Base-by-base conservation (phyloP, 2,797 vertebrate species). In the Chiloscyllium punctatum region DNA sequence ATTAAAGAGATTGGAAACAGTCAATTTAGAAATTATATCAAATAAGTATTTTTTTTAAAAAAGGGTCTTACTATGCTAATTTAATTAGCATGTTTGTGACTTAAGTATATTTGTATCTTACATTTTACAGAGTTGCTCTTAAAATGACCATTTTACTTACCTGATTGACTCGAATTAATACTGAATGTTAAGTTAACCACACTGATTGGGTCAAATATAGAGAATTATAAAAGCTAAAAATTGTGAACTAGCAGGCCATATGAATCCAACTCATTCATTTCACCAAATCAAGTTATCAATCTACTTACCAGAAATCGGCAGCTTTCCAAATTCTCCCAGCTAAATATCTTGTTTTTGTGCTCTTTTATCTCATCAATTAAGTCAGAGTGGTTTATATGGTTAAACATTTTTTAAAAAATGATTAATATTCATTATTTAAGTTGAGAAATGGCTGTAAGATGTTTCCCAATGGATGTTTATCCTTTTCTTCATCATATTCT, bases 291-390 rank as follows among this genome's bases (percentile, higher is more conserved):
- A 30, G 57, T 57, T 90, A 62, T 33, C 62, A 66, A 57, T 90
- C 88, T 90, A 90, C 88, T 57, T 62, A 90, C 57, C 53, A n/a
- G 53, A 90, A 90, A 90, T 90, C 30, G 62, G 15, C 53, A 90
- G 57, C 16, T 66, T 66, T 53, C 62, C 57, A n/a, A n/a, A n/a
- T 79, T 79, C 33, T n/a, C 7, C 77, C 9, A 37, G 15, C 13
- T 13, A 37, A 15, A 15, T n/a, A 79, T 7, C 15, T 57, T 66
- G 30, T 37, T 66, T 66, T 66, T 66, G 33, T 11, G 62, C n/a
- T 57, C 18, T 33, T n/a, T 66, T 66, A 18, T 91, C 88, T 33
- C 53, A 27, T 57, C 30, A 30, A 16, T 57, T 53, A 87, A 87
- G 51, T 87, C 21, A 53, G 48, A 27, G 7, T 21, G 27, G 1